Evolutionary conservation across 2,888 invertebrate species (phyloP), one percentile per base, ranked within the genome.

Genomic region (Meteorus cinctellus): DNA sequence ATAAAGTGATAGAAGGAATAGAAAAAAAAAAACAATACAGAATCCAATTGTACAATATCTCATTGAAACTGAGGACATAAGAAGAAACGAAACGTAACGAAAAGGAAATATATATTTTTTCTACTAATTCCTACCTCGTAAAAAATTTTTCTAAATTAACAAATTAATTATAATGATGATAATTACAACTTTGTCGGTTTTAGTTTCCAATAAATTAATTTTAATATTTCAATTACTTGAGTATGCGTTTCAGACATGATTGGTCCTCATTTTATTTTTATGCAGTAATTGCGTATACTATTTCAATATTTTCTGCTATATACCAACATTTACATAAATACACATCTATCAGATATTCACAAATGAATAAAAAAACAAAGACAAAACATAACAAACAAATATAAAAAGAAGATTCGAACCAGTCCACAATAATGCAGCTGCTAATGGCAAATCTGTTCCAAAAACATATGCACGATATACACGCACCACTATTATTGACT

Each of bases 91-190:
- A 72, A 60, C 68, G 62, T 72, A 31, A 65, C 59, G 70, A 70
- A 75, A 70, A 62, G 59, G 73, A 79, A 67, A 82, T 63, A 83
- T 87, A 87, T 88, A 88, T 88, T 87, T 88, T 88, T 88, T 87
- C 82, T 88, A 88, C 87, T 84, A 84, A 86, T 82, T 82, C 84
- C 80, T 84, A 78, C 77, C 55, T 77, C 66, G 14, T 75, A 78
- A 72, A 67, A 78, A 81, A n/a, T 19, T 73, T 76, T 76, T 76
- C 81, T 82, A 76, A 76, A 81, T 78, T 80, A 79, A 80, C 55
- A 83, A 14, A 36, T 65, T 65, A 19, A 77, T 75, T 51, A 74
- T 70, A 19, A 60, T 27, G 27, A 62, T 65, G 10, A 65, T 65
- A 10, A 34, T 65, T 36, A 66, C 19, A 36, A 12, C 36, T 6